Conservation (phyloP, 1,140 invertebrate genomes). For the Drosophila nannoptera region DNA sequence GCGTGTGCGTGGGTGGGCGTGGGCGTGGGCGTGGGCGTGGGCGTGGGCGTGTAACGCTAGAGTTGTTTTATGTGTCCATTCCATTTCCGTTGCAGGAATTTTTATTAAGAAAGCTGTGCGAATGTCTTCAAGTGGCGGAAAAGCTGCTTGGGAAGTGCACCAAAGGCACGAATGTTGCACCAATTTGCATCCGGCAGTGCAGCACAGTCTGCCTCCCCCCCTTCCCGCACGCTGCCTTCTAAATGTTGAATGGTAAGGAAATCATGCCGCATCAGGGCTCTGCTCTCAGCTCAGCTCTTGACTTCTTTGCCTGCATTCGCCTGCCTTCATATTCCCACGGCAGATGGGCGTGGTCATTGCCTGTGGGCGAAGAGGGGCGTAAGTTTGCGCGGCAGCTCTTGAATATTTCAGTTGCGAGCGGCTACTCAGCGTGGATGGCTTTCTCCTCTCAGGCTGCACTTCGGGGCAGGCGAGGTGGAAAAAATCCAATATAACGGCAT, state of each 20-base stretch:
- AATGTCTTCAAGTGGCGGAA: conserved; percentile 37
- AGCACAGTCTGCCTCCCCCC: conserved; percentile 6
- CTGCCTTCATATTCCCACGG: background rate
- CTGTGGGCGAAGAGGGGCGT: conserved; percentile 2
- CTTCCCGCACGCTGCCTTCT: conserved; percentile 2
- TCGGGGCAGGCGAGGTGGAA: conserved; percentile 20
- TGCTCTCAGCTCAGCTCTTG: background rate
- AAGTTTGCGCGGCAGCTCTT: conserved; percentile 10
- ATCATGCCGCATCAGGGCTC: conserved; percentile 33
- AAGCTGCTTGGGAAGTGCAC: conserved; percentile 20
- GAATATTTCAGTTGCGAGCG: conserved; percentile 11
- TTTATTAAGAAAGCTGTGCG: conserved; percentile 36
- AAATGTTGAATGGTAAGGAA: conserved; percentile 41
- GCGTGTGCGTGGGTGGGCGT: background rate
- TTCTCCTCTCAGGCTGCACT: conserved; percentile 32
- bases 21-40: too few species aligned
- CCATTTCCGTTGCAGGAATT: conserved; percentile 25
- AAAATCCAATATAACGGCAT: conserved; percentile 47
- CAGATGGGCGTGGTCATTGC: background rate
- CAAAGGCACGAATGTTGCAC: conserved; percentile 40
- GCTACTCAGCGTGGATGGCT: conserved; percentile 12
- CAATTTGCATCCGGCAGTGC: conserved; percentile 35
- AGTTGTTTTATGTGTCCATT: conserved; percentile 18
- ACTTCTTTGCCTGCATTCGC: conserved; percentile 4
- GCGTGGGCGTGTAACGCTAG: conserved; percentile 4